Conservation (phyloP, 1,140 invertebrate species). For the Schlechtendalia chinensis region DNA sequence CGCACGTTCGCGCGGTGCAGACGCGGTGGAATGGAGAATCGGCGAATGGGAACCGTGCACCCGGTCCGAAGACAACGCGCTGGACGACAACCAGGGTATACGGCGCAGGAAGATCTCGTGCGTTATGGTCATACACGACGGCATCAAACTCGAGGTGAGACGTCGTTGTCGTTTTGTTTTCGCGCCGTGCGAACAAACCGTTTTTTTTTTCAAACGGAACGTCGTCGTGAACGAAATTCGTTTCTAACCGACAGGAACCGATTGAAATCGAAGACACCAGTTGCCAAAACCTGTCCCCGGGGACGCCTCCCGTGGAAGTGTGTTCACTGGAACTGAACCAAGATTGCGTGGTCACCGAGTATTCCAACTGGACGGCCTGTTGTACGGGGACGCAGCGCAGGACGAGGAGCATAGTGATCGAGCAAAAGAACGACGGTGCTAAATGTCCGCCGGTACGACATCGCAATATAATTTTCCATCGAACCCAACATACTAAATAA, state of each 20-base stretch:
- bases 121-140: conserved; percentile 53
- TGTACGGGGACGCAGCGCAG: conserved; percentile 53
- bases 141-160: conserved; percentile 41
- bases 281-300: conserved; percentile 54
- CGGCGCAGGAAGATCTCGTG: conserved; percentile 55
- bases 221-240: too few relatives aligned
- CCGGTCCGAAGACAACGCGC: conserved; percentile 42
- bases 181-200: too few relatives aligned
- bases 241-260: conserved; percentile 52
- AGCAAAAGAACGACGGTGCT: conserved; percentile 54
- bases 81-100: conserved; percentile 52
- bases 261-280: conserved; percentile 55
- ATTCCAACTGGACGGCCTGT: conserved; percentile 54
- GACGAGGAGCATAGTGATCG: conserved; percentile 54
- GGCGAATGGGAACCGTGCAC: conserved; percentile 55
- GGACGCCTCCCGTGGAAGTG: conserved; percentile 53
- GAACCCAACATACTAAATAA: too few relatives aligned
- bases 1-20: too few relatives aligned
- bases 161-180: neutral
- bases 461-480: neutral
- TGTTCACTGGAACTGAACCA: conserved; percentile 55
- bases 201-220: too few relatives aligned
- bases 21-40: conserved; percentile 55
- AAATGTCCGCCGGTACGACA: conserved; percentile 54
- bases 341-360: conserved; percentile 56